Percentiles rank a stretch among this genome's conserved stretches.
Evolutionary conservation across 1,140 invertebrate species (phyloP).

Genomic region (Heliothis virescens): DNA sequence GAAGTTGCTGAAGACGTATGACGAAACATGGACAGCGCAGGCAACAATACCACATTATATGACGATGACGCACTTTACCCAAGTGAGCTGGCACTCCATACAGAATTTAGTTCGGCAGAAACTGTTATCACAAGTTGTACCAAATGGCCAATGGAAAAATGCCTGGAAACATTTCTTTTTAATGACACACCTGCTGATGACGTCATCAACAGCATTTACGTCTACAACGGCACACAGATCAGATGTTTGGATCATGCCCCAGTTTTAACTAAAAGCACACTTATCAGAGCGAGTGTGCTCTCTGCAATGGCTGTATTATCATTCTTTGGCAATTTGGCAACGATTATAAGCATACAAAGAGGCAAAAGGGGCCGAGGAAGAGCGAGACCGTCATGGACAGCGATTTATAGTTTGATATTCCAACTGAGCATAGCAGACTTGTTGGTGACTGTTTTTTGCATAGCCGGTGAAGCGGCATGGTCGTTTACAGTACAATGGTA

Average conservation of each 20-base stretch:
- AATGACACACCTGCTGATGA: slow-evolving; percentile 67
- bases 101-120: slow-evolving; percentile 55
- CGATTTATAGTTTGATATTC: slow-evolving; percentile 92
- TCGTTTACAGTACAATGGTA: slow-evolving; percentile 93
- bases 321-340: slow-evolving; percentile 90
- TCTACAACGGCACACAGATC: slow-evolving; percentile 77
- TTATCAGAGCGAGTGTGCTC: slow-evolving; percentile 89
- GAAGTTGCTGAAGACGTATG: slow-evolving; percentile 63
- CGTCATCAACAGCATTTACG: slow-evolving; percentile 55
- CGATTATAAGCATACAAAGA: slow-evolving; percentile 91
- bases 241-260: slow-evolving; percentile 89
- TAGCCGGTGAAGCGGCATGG: slow-evolving; percentile 93
- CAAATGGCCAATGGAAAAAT: slow-evolving; percentile 76
- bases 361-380: slow-evolving; percentile 85
- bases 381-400: slow-evolving; percentile 88
- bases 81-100: slow-evolving; percentile 60
- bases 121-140: slow-evolving; percentile 40
- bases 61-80: slow-evolving; percentile 61
- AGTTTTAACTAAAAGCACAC: slow-evolving; percentile 85
- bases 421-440: slow-evolving; percentile 92
- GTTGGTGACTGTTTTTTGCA: slow-evolving; percentile 92
- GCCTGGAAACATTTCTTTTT: slow-evolving; percentile 63
- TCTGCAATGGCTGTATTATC: slow-evolving; percentile 90
- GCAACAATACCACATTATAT: slow-evolving; percentile 82
- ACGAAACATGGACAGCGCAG: slow-evolving; percentile 78